Percentiles rank a stretch among this genome's conserved stretches.
phyloP scores from a whole-genome alignment of 2,113 vertebrate genomes.

The Sceloporus tristichus region DNA sequence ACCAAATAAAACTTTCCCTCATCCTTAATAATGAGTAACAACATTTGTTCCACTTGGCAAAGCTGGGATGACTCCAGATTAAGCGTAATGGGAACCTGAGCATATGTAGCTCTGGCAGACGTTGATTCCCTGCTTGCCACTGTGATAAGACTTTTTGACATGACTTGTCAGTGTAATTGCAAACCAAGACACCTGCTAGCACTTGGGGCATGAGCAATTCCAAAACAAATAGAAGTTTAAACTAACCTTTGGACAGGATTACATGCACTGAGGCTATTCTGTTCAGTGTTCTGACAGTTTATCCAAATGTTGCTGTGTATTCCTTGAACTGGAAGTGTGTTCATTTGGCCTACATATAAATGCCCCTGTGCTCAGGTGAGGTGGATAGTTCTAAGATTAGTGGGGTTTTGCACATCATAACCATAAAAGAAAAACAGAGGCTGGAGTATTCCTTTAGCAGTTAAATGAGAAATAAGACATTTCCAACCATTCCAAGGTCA shows the following conservation, averaged over 20 bases:
- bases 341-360: not conserved
- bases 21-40: not conserved
- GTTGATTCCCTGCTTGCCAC: slow-evolving; percentile 54
- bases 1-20: not conserved
- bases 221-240: slow-evolving; percentile 41
- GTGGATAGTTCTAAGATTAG: too few relatives aligned
- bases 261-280: slow-evolving; percentile 10
- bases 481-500: not conserved
- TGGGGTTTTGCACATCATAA: too few relatives aligned
- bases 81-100: slow-evolving; percentile 40
- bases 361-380: too few relatives aligned
- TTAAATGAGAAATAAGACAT: too few relatives aligned
- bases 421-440: too few relatives aligned
- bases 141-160: slow-evolving; percentile 46
- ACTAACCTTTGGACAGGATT: slow-evolving; percentile 43
- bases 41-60: not conserved
- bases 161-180: slow-evolving; percentile 50
- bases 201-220: slow-evolving; percentile 31
- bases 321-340: not conserved
- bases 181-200: slow-evolving; percentile 22
- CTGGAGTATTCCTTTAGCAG: too few relatives aligned
- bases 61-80: slow-evolving; percentile 22
- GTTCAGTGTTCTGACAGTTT: too few relatives aligned
- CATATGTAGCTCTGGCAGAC: slow-evolving; percentile 47
- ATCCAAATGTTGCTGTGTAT: not conserved